Evolutionary conservation across 2,888 invertebrate species (phyloP).

Genomic region (Cerastoderma edule): DNA sequence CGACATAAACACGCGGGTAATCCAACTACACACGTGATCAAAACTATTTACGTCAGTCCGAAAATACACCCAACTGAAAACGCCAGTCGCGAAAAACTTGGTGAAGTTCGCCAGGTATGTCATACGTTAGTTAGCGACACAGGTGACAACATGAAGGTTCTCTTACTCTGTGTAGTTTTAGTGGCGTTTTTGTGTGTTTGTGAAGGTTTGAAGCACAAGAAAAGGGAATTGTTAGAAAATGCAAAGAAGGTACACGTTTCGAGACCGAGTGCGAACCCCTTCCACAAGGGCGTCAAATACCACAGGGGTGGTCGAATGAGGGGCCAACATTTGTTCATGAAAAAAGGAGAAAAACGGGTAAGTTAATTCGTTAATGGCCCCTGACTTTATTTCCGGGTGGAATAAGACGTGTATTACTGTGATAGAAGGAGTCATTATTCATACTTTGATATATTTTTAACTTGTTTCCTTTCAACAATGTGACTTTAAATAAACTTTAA

Average conservation of each 20-base stretch:
- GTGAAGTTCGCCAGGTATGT: not conserved
- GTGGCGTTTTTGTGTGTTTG: conserved; percentile 16
- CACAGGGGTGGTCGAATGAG: conserved; percentile 6
- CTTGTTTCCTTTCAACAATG: too few relatives aligned
- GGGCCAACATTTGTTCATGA: conserved; percentile 15
- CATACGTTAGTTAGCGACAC: not conserved
- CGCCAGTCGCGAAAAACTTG: not conserved
- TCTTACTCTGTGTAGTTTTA: conserved; percentile 19
- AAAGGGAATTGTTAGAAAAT: not conserved
- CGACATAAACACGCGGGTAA: too few relatives aligned
- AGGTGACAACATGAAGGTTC: conserved; percentile 7
- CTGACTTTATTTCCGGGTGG: too few relatives aligned
- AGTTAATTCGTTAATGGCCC: too few relatives aligned
- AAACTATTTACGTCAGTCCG: too few relatives aligned
- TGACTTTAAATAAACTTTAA: too few relatives aligned
- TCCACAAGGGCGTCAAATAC: conserved; percentile 6
- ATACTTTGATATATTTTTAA: too few relatives aligned
- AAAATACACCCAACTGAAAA: too few relatives aligned
- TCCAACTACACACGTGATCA: too few relatives aligned
- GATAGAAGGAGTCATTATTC: too few relatives aligned
- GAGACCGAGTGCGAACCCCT: conserved; percentile 14
- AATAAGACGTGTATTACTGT: too few relatives aligned
- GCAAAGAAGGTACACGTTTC: not conserved
- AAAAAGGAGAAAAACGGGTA: too few relatives aligned
- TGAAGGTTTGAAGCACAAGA: conserved; percentile 6